Evolutionary conservation across 2,888 invertebrate species (phyloP).

Genomic region (Chouioia cunea): DNA sequence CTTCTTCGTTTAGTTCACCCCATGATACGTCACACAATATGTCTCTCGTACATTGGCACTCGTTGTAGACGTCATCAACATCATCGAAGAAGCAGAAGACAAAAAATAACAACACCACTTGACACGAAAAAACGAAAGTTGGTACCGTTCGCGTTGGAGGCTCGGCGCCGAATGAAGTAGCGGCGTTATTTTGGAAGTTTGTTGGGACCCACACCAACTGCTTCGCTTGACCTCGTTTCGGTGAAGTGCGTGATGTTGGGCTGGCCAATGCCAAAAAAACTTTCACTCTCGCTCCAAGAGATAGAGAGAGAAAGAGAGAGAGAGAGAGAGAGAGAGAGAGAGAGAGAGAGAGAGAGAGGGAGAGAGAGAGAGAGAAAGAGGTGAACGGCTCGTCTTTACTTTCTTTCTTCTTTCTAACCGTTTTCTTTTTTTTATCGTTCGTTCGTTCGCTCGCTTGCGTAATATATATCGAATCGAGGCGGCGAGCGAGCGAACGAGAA

Average conservation of each 20-base stretch:
- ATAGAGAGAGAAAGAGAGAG: constrained; percentile 55
- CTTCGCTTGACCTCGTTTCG: constrained; percentile 15
- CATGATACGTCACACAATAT: background rate
- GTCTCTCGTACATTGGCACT: background rate
- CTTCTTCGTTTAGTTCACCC: background rate
- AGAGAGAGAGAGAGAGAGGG: constrained; percentile 31
- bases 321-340: constrained; percentile 7
- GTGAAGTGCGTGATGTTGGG: background rate
- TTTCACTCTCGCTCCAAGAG: constrained; percentile 17
- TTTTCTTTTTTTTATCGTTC: background rate
- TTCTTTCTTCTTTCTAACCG: constrained; percentile 3
- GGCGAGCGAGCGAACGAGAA: constrained; percentile 11
- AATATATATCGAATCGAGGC: constrained; percentile 16
- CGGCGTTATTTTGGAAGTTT: constrained; percentile 1
- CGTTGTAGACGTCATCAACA: background rate
- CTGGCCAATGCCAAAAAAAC: constrained; percentile 17
- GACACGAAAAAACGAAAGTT: too few relatives aligned
- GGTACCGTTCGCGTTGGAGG: constrained; percentile 52
- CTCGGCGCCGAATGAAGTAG: constrained; percentile 43
- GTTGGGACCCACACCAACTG: too few relatives aligned
- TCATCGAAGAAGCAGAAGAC: background rate
- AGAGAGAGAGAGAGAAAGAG: constrained; percentile 57
- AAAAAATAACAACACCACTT: background rate
- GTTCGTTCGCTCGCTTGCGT: constrained; percentile 13
- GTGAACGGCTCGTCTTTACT: constrained; percentile 58